These are phyloP conservation scores for Lycocorax pyrrhopterus DNA, from an alignment of 2,113 vertebrate genomes.

Conservation along the genomic window DNA sequence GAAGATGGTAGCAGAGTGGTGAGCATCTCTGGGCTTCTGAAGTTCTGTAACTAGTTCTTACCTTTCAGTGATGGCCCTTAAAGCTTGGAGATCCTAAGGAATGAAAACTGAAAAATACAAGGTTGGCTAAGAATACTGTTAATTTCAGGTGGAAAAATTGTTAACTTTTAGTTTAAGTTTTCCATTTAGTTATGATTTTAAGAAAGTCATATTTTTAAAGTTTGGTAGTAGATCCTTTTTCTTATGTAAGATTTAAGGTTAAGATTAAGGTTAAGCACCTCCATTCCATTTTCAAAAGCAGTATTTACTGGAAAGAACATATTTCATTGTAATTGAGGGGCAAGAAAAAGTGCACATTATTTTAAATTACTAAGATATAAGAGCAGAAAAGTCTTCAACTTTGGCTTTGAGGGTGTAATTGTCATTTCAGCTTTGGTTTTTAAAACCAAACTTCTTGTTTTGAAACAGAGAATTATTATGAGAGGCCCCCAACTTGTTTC, in stretches of 20 bases:
- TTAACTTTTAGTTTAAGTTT: not conserved
- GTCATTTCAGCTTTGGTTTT: not conserved
- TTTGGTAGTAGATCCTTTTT: not conserved
- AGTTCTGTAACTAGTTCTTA: not conserved
- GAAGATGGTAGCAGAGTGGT: accelerated
- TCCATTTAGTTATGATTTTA: not conserved
- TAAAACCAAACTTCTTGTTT: not conserved
- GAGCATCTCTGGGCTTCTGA: not conserved
- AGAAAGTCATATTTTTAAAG: not conserved
- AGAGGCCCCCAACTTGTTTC: accelerated
- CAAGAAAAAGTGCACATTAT: not conserved
- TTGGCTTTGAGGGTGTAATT: not conserved
- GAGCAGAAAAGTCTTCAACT: not conserved
- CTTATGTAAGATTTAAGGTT: not conserved
- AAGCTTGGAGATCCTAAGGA: not conserved
- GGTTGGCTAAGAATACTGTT: not conserved
- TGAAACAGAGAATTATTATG: not conserved
- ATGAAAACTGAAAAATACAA: not conserved
- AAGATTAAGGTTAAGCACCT: not conserved
- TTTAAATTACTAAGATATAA: not conserved
- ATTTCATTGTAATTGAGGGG: not conserved
- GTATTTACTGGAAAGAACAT: not conserved
- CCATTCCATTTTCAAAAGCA: not conserved
- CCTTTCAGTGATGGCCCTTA: not conserved
- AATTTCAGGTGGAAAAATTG: not conserved